A percentile compares a stretch with the other conserved stretches of the same genome.
These are phyloP conservation scores for Orthosia gothica DNA, from an alignment of 2,888 invertebrate genomes.

Conservation along the genomic window DNA sequence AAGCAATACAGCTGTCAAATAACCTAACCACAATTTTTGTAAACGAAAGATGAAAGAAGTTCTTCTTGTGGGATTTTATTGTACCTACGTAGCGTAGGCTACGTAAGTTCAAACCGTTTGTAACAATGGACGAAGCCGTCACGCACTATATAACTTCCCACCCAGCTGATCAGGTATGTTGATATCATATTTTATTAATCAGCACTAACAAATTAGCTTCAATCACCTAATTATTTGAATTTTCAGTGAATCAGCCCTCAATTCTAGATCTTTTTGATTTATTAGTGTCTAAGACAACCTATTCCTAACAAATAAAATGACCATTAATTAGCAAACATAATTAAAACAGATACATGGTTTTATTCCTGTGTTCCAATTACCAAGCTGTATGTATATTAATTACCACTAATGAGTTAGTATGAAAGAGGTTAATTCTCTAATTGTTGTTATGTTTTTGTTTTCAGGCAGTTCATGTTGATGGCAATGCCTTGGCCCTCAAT, in stretches of 20 bases:
- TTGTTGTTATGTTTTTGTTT: constrained; percentile 41
- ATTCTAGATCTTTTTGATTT: not conserved
- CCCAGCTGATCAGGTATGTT: constrained; percentile 81
- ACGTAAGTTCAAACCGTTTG: constrained; percentile 71
- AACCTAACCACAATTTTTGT: constrained; percentile 68
- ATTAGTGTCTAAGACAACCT: not conserved
- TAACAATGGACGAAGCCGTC: constrained; percentile 88
- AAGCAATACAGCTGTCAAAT: constrained; percentile 74
- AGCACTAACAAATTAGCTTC: constrained; percentile 4
- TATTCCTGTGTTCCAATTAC: not conserved
- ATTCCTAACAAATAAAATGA: constrained; percentile 1
- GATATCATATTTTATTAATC: not conserved
- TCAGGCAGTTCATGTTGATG: constrained; percentile 86
- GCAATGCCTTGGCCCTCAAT: constrained; percentile 81
- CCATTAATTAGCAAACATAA: not conserved
- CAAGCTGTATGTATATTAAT: not conserved
- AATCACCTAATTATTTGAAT: constrained; percentile 25
- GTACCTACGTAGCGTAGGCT: constrained; percentile 73
- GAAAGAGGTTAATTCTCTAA: not conserved
- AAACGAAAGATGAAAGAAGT: constrained; percentile 64
- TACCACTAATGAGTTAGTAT: not conserved
- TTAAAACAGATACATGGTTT: not conserved
- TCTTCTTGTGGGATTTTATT: constrained; percentile 66
- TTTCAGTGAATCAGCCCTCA: not conserved
- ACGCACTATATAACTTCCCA: constrained; percentile 88